Evolutionary conservation across 2,888 invertebrate genomes (phyloP).

Genomic region (Nephrocerus scutellatus): DNA sequence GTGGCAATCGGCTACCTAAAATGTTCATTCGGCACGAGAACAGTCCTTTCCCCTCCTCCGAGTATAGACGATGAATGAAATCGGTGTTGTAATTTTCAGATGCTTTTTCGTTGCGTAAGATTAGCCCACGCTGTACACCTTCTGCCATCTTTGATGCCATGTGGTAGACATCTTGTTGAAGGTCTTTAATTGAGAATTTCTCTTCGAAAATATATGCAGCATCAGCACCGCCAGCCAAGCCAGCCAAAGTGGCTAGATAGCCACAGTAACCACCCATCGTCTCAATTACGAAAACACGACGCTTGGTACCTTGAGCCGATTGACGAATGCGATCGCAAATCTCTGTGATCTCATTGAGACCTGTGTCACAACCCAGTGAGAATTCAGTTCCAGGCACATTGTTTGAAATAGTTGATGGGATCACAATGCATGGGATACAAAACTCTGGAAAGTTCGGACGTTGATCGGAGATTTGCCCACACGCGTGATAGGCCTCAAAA

Average conservation of each 20-base stretch:
- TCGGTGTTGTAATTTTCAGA: slow-evolving; percentile 90
- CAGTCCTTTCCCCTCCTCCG: slow-evolving; percentile 86
- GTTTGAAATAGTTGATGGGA: slow-evolving; percentile 93
- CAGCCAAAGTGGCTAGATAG: slow-evolving; percentile 88
- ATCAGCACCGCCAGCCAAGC: slow-evolving; percentile 91
- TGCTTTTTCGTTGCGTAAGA: slow-evolving; percentile 85
- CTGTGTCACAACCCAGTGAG: slow-evolving; percentile 89
- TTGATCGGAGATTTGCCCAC: slow-evolving; percentile 26
- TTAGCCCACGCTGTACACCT: slow-evolving; percentile 81
- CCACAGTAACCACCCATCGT: slow-evolving; percentile 98
- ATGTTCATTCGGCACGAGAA: slow-evolving; percentile 92
- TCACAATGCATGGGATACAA: slow-evolving; percentile 82
- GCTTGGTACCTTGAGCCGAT: slow-evolving; percentile 93
- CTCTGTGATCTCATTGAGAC: slow-evolving; percentile 92
- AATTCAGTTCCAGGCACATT: slow-evolving; percentile 96
- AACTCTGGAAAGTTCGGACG: slow-evolving; percentile 57
- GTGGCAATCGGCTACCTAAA: slow-evolving; percentile 48
- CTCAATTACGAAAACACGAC: slow-evolving; percentile 87
- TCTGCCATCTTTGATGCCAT: slow-evolving; percentile 91
- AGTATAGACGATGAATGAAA: slow-evolving; percentile 83
- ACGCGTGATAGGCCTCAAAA: slow-evolving; percentile 65
- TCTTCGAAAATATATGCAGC: slow-evolving; percentile 95
- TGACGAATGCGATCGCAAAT: slow-evolving; percentile 90
- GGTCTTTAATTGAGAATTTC: slow-evolving; percentile 77
- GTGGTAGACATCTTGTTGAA: slow-evolving; percentile 79